phyloP scores from a whole-genome alignment of 1,140 invertebrate species.

The Chironomus tepperi region DNA sequence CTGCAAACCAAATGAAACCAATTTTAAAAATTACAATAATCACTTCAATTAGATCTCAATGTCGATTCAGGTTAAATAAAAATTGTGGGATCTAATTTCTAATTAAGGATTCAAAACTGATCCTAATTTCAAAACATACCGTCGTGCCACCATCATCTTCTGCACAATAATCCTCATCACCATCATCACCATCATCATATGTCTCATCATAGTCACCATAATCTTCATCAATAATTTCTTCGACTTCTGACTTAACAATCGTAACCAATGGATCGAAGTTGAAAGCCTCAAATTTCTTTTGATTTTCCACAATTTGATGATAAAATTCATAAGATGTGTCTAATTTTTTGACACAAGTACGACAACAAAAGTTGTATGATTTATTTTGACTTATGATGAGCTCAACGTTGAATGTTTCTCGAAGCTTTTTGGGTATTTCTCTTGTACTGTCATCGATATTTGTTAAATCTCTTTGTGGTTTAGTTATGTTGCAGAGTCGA shows the following conservation, averaged over 20 bases:
- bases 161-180: background rate
- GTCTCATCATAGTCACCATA: background rate
- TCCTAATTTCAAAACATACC: too few relatives aligned
- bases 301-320: background rate
- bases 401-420: background rate
- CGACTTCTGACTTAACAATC: background rate
- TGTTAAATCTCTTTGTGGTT: slow-evolving; percentile 22
- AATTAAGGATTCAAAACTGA: too few relatives aligned
- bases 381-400: background rate
- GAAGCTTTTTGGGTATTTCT: background rate
- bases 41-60: too few relatives aligned
- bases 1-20: too few relatives aligned
- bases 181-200: background rate
- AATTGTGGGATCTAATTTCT: too few relatives aligned
- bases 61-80: too few relatives aligned
- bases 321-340: background rate
- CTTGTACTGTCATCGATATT: background rate
- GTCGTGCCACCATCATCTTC: too few relatives aligned
- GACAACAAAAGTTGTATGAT: background rate
- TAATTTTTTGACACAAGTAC: background rate
- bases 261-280: background rate
- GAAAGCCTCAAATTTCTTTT: background rate
- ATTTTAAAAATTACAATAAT: too few relatives aligned
- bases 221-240: background rate
- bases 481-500: background rate